A percentile compares a stretch with the other conserved stretches of the same genome.
These are phyloP conservation scores for Pogoniulus pusillus DNA, from an alignment of 2,797 vertebrate species.

Conservation along the genomic window DNA sequence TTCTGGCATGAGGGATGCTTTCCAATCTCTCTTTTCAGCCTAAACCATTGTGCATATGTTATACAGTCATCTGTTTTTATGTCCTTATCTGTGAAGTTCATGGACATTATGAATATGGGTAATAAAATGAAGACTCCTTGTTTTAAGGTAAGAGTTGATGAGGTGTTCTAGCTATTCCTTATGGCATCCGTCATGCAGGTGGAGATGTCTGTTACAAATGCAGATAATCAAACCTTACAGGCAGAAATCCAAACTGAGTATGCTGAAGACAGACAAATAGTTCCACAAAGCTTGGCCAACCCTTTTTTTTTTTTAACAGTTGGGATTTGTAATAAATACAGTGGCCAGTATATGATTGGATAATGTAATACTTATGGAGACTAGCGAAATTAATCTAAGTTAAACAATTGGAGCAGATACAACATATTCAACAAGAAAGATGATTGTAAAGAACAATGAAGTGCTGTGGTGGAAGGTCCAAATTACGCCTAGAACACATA, in stretches of 20 bases:
- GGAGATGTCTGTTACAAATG: conserved; percentile 24
- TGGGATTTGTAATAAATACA: background rate
- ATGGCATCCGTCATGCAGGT: conserved; percentile 59
- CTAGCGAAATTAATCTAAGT: background rate
- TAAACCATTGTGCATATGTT: conserved; percentile 15
- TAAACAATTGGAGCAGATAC: background rate
- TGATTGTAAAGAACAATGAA: background rate
- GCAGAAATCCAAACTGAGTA: conserved; percentile 12
- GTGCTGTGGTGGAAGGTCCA: too few relatives aligned
- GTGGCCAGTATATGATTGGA: background rate
- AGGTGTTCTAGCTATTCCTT: conserved; percentile 23
- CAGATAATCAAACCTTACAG: background rate
- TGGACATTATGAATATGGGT: conserved; percentile 27
- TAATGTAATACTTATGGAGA: background rate
- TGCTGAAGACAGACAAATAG: background rate
- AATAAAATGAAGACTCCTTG: conserved; percentile 31
- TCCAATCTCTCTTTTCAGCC: conserved; percentile 15
- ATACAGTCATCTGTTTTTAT: conserved; percentile 41
- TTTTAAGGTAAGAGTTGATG: conserved; percentile 48
- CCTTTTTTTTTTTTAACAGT: background rate
- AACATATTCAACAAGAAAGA: background rate
- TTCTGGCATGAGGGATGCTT: conserved; percentile 38
- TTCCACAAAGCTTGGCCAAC: background rate
- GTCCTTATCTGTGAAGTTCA: background rate
- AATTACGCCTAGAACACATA: too few relatives aligned